Conservation (phyloP, 1,140 invertebrate species). For the Drosophila jambulina region DNA sequence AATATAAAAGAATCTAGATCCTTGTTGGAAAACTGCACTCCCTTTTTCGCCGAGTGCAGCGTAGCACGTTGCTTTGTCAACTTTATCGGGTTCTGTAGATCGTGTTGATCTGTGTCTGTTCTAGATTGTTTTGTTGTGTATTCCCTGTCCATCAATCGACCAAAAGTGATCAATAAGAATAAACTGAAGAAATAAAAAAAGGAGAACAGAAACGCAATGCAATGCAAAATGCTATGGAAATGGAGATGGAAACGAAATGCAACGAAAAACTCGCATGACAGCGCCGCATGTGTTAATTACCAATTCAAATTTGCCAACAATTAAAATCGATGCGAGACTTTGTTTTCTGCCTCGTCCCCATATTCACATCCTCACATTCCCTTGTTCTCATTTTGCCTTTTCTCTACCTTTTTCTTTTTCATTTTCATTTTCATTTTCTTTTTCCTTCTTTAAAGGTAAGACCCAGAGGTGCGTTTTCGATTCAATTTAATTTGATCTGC, state of each 20-base stretch:
- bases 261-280: slow-evolving; percentile 36
- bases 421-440: neutral
- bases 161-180: slow-evolving; percentile 28
- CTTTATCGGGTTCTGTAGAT: slow-evolving; percentile 18
- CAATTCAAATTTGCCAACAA: slow-evolving; percentile 77
- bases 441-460: neutral
- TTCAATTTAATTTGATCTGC: slow-evolving; percentile 24
- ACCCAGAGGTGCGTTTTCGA: neutral
- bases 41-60: slow-evolving; percentile 9
- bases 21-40: neutral
- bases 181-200: neutral
- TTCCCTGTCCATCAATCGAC: slow-evolving; percentile 41
- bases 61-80: slow-evolving; percentile 13
- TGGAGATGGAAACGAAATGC: slow-evolving; percentile 35
- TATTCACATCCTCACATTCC: neutral
- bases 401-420: neutral
- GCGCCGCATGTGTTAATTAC: slow-evolving; percentile 71
- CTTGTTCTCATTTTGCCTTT: neutral
- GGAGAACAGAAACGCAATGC: slow-evolving; percentile 14
- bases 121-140: slow-evolving; percentile 32
- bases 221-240: slow-evolving; percentile 43
- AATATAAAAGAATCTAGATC: neutral
- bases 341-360: slow-evolving; percentile 12
- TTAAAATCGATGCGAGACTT: slow-evolving; percentile 54
- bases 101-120: slow-evolving; percentile 26